Evolutionary conservation across 2,797 vertebrate genomes (phyloP).

Genomic region (Sebastes hopkinsi): DNA sequence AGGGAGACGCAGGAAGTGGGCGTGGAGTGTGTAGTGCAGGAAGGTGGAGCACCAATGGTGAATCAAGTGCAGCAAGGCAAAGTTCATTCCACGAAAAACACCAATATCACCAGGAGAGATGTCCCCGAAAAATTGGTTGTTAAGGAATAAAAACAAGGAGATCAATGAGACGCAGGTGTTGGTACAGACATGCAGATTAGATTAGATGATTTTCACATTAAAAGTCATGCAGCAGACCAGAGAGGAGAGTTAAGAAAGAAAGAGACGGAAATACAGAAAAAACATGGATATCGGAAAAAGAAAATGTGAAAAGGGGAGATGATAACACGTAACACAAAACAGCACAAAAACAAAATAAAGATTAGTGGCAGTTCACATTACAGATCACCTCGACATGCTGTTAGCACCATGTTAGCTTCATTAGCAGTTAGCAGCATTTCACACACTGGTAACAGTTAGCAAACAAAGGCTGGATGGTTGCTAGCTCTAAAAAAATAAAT

Average conservation of each 20-base stretch:
- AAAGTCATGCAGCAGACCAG: conserved; percentile 42
- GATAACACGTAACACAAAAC: conserved; percentile 60
- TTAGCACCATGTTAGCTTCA: conserved; percentile 75
- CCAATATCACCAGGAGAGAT: conserved; percentile 30
- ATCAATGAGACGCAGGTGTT: conserved; percentile 62
- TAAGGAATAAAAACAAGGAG: conserved; percentile 50
- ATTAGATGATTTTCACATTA: conserved; percentile 13
- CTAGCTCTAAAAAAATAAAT: not conserved
- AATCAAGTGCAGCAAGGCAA: conserved; percentile 80
- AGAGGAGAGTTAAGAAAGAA: not conserved
- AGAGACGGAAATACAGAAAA: not conserved
- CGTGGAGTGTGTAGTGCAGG: conserved; percentile 65
- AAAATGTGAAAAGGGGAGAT: conserved; percentile 23
- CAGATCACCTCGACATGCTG: conserved; percentile 76
- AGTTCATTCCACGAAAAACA: conserved; percentile 66
- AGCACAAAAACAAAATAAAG: conserved; percentile 80
- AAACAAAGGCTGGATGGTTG: conserved; percentile 46
- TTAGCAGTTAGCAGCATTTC: conserved; percentile 58
- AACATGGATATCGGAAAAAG: not conserved
- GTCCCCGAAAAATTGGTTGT: not conserved
- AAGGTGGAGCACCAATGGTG: conserved; percentile 73
- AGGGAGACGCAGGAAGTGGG: conserved; percentile 83
- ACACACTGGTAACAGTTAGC: conserved; percentile 40
- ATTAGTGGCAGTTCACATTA: conserved; percentile 85
- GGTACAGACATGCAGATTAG: conserved; percentile 53